Evolutionary conservation across 2,797 vertebrate genomes (phyloP).

Genomic region (Capromys pilorides): DNA sequence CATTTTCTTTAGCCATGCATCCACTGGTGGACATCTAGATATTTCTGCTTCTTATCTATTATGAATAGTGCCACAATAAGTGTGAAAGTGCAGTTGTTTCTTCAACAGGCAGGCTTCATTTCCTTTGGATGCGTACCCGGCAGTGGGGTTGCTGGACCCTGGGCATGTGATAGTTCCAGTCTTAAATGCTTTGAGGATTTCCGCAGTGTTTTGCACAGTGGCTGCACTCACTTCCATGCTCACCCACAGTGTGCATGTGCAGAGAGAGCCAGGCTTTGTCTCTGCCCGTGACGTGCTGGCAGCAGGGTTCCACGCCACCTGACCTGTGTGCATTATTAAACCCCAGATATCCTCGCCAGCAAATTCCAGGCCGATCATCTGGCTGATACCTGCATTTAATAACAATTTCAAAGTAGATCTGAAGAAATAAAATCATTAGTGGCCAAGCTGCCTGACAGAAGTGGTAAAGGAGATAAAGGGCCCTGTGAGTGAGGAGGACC

Average conservation of each 20-base stretch:
- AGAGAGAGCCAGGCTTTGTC: background rate
- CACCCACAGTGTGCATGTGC: background rate
- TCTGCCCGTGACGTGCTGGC: background rate
- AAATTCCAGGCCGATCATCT: constrained; percentile 25
- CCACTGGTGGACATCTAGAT: background rate
- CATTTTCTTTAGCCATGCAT: background rate
- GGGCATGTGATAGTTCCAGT: background rate
- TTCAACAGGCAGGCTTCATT: background rate
- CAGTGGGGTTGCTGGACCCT: background rate
- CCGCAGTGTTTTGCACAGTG: background rate
- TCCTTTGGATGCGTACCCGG: background rate
- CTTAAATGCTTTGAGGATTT: background rate
- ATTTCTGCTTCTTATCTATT: background rate
- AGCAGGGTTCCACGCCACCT: background rate
- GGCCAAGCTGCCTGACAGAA: background rate
- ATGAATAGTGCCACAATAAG: background rate
- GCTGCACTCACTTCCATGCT: too few relatives aligned
- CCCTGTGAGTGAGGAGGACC: background rate
- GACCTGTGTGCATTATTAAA: constrained; percentile 21
- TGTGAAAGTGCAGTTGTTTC: background rate
- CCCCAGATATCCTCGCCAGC: background rate
- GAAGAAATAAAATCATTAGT: background rate
- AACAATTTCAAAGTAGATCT: constrained; percentile 19
- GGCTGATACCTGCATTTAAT: background rate
- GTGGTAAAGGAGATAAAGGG: background rate